These are phyloP conservation scores for Lonchura striata DNA, from an alignment of 2,113 vertebrate genomes.

Conservation along the genomic window DNA sequence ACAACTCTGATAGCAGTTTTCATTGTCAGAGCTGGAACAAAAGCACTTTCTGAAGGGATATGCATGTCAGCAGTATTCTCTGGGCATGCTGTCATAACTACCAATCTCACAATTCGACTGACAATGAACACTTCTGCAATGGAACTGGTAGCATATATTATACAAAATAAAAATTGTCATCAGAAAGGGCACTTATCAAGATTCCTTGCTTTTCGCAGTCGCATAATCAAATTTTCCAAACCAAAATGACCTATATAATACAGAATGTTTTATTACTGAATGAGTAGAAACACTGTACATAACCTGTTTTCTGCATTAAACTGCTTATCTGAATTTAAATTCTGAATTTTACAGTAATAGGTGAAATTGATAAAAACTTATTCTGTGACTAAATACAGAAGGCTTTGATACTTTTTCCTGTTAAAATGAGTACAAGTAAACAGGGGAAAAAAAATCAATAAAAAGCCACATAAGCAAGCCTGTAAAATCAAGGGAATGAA, in stretches of 20 bases:
- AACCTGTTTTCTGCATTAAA: not conserved
- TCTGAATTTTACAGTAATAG: not conserved
- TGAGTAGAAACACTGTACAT: not conserved
- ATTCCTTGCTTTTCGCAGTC: not conserved
- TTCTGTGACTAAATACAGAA: not conserved
- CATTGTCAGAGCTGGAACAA: constrained; percentile 32
- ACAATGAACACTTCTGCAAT: not conserved
- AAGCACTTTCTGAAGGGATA: constrained; percentile 3
- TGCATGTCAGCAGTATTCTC: not conserved
- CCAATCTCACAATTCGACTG: not conserved
- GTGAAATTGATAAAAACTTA: not conserved
- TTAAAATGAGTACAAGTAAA: not conserved
- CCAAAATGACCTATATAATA: not conserved
- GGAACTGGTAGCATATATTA: not conserved
- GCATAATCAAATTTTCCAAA: not conserved
- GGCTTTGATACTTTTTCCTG: not conserved
- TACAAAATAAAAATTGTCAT: not conserved
- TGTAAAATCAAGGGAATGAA: not conserved
- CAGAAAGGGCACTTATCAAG: not conserved
- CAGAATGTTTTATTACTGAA: not conserved
- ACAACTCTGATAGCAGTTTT: not conserved
- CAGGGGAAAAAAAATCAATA: not conserved
- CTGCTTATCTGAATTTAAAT: not conserved
- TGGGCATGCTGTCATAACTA: not conserved
- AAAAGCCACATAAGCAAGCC: not conserved